Percentiles rank a stretch among this genome's conserved stretches.
Conservation (phyloP, 2,113 vertebrate species). For the Sorex fumeus region DNA sequence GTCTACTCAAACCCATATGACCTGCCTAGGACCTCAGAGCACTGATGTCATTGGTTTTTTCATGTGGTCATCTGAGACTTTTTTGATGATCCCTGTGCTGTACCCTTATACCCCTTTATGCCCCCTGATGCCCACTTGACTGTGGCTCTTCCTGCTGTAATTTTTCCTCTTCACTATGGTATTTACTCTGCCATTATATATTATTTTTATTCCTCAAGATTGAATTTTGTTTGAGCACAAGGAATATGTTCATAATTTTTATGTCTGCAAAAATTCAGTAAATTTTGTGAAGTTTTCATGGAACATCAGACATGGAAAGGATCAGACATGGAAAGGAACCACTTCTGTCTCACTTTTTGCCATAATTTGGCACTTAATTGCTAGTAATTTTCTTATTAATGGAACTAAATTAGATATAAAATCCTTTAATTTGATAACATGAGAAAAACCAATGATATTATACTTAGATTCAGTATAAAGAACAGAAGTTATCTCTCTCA, state of each 20-base stretch:
- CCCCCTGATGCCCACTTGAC: background rate
- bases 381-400: conserved; percentile 40
- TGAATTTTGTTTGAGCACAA: background rate
- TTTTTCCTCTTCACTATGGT: background rate
- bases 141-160: background rate
- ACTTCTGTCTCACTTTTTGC: background rate
- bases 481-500: background rate
- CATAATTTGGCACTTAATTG: conserved; percentile 20
- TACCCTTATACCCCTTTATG: background rate
- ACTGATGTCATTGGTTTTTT: too few relatives aligned
- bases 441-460: background rate
- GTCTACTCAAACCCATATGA: too few relatives aligned
- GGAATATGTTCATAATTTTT: conserved; percentile 1
- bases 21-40: too few relatives aligned
- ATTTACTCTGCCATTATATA: background rate
- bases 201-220: background rate
- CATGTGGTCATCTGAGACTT: too few relatives aligned
- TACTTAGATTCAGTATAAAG: background rate
- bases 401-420: conserved; percentile 7
- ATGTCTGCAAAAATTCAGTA: background rate
- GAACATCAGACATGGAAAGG: too few relatives aligned
- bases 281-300: background rate
- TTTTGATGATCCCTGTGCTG: background rate
- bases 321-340: too few relatives aligned
- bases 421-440: background rate